Evolutionary conservation across 2,888 invertebrate species (phyloP), one percentile per base, ranked within the genome.

Genomic region (Aphidius colemani): DNA sequence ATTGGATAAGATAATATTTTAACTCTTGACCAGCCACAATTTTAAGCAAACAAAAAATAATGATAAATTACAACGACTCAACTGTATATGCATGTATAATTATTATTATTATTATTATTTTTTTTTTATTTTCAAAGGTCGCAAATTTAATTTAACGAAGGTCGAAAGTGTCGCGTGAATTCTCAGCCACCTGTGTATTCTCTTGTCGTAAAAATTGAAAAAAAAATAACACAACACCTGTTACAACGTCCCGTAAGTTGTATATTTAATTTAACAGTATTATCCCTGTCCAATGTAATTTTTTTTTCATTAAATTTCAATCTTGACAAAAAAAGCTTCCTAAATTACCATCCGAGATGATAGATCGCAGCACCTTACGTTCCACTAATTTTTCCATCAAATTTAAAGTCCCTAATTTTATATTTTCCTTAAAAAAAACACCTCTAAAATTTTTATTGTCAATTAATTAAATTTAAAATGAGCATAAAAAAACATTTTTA

Each of bases 141-240:
- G 5, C 30, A 30, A 30, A 30, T 30, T 1, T 9, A 44, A 11
- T 45, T 5, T 13, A 7, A 43, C 3, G 39, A 45, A 57, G 39
- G 30, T 46, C 39, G 18, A n/a, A 5, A 13, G 7, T 49, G 44
- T 11, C 4, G 6, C 9, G 7, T 44, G 13, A 5, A 10, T 53
- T 43, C 7, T 49, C 30, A 56, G 65, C 59, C 69, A 66, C 66
- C 65, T 68, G 67, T 66, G 65, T 65, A 66, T 46, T 13, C 53
- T 53, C 55, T 43, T 46, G 11, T 56, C 45, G 18, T 61, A 30
- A 56, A 51, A 43, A 64, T 30, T 5, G 5, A 30, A 30, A 30
- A 5, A 30, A 30, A 30, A 2, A 30, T 30, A 18, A 30, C 30
- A 30, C 5, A 30, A 75, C 75, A 75, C 74, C 72, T 75, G 74